Conservation (phyloP, 2,888 invertebrate genomes). For the Steromphala cineraria region DNA sequence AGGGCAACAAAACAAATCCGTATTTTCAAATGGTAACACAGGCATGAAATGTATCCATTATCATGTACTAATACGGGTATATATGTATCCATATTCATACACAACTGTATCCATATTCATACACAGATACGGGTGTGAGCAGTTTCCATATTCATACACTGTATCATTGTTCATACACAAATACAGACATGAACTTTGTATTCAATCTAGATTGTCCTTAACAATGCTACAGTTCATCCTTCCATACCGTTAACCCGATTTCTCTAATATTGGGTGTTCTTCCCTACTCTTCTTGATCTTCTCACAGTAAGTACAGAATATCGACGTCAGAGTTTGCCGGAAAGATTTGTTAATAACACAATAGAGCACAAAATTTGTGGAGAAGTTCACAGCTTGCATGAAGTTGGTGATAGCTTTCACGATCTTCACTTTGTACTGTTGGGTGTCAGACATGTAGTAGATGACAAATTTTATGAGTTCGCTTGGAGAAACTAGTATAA, state of each 20-base stretch:
- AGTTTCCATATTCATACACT: too few species aligned
- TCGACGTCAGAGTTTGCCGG: slow-evolving; percentile 77
- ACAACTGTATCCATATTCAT: too few species aligned
- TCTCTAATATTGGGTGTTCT: background rate
- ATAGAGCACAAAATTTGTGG: slow-evolving; percentile 91
- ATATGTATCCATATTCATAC: too few species aligned
- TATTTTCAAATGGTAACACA: too few species aligned
- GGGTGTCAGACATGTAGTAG: slow-evolving; percentile 32
- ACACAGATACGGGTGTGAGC: too few species aligned
- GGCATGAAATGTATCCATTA: too few species aligned
- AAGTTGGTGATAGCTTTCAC: slow-evolving; percentile 63
- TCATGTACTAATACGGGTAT: too few species aligned
- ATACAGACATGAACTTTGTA: too few species aligned
- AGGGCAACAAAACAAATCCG: too few species aligned
- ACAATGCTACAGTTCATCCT: too few species aligned
- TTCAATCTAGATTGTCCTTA: too few species aligned
- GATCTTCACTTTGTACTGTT: slow-evolving; percentile 36
- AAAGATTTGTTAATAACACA: slow-evolving; percentile 96
- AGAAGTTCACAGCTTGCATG: slow-evolving; percentile 71
- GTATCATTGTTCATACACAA: too few species aligned
- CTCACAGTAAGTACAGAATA: slow-evolving; percentile 42
- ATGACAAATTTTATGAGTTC: slow-evolving; percentile 68
- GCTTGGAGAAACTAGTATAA: slow-evolving; percentile 71
- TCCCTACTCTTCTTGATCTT: background rate
- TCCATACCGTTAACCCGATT: background rate